Conservation (phyloP, 2,113 vertebrate species). For the Clarias gariepinus region DNA sequence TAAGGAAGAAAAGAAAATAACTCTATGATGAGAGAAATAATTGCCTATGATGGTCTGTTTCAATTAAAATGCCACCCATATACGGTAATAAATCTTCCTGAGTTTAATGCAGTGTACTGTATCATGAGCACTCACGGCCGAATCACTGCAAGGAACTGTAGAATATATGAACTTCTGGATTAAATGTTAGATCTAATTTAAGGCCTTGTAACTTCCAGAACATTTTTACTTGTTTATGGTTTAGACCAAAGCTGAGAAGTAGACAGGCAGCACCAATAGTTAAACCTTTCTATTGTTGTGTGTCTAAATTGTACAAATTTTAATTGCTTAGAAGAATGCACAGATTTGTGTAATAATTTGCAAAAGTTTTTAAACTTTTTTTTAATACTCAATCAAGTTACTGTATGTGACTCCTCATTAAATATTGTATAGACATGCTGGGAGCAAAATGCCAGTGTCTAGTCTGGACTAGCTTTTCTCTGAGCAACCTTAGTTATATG, state of each 20-base stretch:
- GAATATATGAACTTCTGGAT: neutral
- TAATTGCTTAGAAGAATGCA: neutral
- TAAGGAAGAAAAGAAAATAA: neutral
- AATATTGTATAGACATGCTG: neutral
- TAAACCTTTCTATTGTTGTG: neutral
- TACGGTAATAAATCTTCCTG: neutral
- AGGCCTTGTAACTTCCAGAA: neutral
- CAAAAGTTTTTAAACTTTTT: neutral
- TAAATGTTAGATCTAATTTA: too few species aligned
- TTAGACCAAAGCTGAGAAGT: neutral
- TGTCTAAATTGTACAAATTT: neutral
- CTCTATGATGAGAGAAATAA: too few species aligned
- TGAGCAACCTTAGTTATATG: neutral
- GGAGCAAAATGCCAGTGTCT: neutral
- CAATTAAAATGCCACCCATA: conserved; percentile 5
- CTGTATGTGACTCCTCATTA: neutral
- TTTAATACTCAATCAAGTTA: neutral
- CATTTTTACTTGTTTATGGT: neutral
- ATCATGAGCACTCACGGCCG: neutral
- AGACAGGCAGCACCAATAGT: neutral
- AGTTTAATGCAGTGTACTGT: neutral
- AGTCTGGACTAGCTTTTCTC: neutral
- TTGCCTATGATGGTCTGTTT: neutral
- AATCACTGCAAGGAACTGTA: neutral
- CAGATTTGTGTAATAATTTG: neutral